phyloP scores from a whole-genome alignment of 2,113 vertebrate genomes.

The Tapirus terrestris region DNA sequence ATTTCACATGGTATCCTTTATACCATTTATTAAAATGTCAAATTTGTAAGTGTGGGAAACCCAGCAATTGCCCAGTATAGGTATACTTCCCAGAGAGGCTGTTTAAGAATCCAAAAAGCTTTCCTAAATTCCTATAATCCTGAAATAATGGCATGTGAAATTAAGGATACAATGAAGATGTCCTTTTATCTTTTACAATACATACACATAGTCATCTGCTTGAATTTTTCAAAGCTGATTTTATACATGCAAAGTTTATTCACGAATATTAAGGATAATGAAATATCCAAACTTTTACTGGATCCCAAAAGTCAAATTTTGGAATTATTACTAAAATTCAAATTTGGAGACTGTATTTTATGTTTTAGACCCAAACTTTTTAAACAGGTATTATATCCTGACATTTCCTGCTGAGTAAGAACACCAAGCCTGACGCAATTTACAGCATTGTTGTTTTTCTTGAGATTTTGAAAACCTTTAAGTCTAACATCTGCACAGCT shows the following conservation, averaged over 20 bases:
- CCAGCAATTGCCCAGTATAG: slow-evolving; percentile 33
- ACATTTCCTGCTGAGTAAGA: not conserved
- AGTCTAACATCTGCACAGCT: not conserved
- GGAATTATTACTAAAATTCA: slow-evolving; percentile 20
- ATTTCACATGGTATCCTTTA: slow-evolving; percentile 53
- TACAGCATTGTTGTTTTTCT: slow-evolving; percentile 24
- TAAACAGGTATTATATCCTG: not conserved
- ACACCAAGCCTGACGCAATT: not conserved
- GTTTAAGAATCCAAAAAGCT: slow-evolving; percentile 24
- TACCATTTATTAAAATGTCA: slow-evolving; percentile 68
- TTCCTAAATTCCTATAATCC: not conserved
- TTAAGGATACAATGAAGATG: not conserved
- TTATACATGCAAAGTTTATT: not conserved
- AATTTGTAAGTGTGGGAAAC: slow-evolving; percentile 34
- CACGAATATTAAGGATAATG: not conserved
- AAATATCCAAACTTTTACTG: slow-evolving; percentile 3
- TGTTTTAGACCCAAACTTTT: not conserved
- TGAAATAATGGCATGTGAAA: slow-evolving; percentile 22
- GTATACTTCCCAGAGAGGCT: slow-evolving; percentile 4
- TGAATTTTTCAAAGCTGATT: slow-evolving; percentile 39
- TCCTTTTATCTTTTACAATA: slow-evolving; percentile 26
- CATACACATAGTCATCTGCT: not conserved
- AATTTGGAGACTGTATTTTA: not conserved
- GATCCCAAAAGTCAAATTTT: not conserved
- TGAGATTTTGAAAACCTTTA: not conserved